These are phyloP conservation scores for Lonchura striata DNA, from an alignment of 2,113 vertebrate species.

Conservation along the genomic window DNA sequence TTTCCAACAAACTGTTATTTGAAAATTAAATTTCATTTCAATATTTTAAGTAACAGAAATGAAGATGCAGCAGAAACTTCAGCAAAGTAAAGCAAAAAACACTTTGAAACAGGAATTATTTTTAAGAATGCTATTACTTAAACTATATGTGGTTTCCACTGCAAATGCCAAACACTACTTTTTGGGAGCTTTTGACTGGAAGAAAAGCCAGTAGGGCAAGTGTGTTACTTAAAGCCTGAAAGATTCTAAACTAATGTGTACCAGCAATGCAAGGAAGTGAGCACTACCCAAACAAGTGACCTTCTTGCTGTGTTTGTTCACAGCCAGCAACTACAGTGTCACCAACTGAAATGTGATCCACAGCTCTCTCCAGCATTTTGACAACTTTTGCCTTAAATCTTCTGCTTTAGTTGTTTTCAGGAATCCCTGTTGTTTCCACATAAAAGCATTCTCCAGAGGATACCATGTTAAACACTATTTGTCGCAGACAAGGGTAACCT, in stretches of 20 bases:
- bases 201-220: neutral
- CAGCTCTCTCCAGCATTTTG: neutral
- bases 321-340: neutral
- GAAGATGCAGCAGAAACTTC: neutral
- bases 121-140: rapidly evolving
- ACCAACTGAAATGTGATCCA: neutral
- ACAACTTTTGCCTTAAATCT: neutral
- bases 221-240: neutral
- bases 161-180: neutral
- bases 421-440: neutral
- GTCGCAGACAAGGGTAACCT: neutral
- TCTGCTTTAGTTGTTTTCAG: neutral
- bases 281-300: neutral
- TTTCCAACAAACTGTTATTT: neutral
- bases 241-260: neutral
- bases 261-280: neutral
- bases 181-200: neutral
- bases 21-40: neutral
- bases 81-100: neutral
- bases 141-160: rapidly evolving
- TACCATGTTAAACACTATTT: neutral
- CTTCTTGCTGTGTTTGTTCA: neutral
- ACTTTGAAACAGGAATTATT: neutral
- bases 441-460: neutral
- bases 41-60: neutral